Base-by-base conservation (phyloP, 2,797 vertebrate genomes). In the Ataeniobius toweri region DNA sequence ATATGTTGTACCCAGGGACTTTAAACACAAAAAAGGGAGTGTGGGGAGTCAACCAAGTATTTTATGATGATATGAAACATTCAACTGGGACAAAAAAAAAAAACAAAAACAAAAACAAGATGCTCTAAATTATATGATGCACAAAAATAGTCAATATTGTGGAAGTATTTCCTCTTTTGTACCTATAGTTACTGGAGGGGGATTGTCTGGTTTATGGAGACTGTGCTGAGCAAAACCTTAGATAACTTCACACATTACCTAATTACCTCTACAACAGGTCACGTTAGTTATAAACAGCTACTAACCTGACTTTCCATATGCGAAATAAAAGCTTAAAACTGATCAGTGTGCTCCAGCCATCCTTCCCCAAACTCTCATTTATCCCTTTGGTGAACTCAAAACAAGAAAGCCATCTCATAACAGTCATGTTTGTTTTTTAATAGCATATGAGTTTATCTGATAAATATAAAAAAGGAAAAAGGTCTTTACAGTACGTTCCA, bases 341-440 rank as follows among this genome's bases (percentile, higher is more conserved):
- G 22, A n/a, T 24, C 55, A 9, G 55, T 6, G 22, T 9, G 22
- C 53, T 55, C 22, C 53, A 55, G 20, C 2, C 53, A 24, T 56
- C 8, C 22, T 41, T 20, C 36, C 20, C 39, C 10, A 68, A 14
- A 24, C 8, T 65, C 4, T 14, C 24, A 48, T n/a, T 0, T 73
- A 71, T 22, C 44, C 65, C 48, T 74, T 8, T 53, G 2, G 68
- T 67, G 74, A 77, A 63, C 3, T 74, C 5, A 68, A 20, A 79
- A 59, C 59, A 82, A 78, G 78, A 86, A 82, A 69, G 74, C 70
- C 59, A 53, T 6, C 46, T 81, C 63, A 67, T 85, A 93, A 90
- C 88, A 94, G 94, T 93, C 89, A 75, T 90, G 86, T 91, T 89
- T 91, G 86, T 90, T 46, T 73, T 96, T 95, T 95, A 96, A 95